These are phyloP conservation scores for Xylota sylvarum DNA, from an alignment of 2,888 invertebrate species.

Conservation along the genomic window DNA sequence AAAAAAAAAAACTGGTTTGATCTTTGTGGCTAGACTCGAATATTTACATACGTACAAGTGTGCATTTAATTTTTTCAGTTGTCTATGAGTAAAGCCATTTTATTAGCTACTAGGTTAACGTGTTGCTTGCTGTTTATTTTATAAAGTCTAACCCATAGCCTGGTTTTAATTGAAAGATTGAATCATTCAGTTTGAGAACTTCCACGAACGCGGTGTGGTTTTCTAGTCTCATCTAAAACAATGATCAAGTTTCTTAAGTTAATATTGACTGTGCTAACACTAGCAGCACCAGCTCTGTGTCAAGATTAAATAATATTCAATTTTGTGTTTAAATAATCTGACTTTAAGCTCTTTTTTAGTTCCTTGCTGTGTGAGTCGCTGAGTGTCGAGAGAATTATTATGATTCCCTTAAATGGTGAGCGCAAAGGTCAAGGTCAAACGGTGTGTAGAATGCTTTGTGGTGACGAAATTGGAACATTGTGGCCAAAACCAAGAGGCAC, in stretches of 20 bases:
- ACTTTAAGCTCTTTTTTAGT: too few relatives aligned
- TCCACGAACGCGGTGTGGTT: neutral
- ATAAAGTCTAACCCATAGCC: too few relatives aligned
- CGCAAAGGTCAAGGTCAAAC: conserved; percentile 83
- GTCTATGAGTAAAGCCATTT: too few relatives aligned
- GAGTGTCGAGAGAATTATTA: conserved; percentile 81
- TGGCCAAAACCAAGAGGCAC: conserved; percentile 85
- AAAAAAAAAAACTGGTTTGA: too few relatives aligned
- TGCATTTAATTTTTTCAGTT: too few relatives aligned
- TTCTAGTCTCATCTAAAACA: neutral
- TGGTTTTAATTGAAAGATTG: neutral
- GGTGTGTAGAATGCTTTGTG: conserved; percentile 86
- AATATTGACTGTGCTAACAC: neutral
- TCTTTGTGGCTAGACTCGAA: too few relatives aligned
- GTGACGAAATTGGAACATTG: conserved; percentile 84
- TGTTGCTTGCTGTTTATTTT: too few relatives aligned
- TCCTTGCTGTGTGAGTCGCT: neutral
- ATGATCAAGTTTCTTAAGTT: neutral
- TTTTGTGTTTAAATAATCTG: too few relatives aligned
- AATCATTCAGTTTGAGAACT: too few relatives aligned
- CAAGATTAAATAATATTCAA: neutral
- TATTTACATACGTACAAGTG: too few relatives aligned
- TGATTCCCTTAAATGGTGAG: conserved; percentile 81
- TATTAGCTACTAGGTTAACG: too few relatives aligned
- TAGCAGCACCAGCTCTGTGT: neutral